A percentile compares a stretch with the other conserved stretches of the same genome.
Evolutionary conservation across 2,888 invertebrate species (phyloP).

Genomic region (Meandrusa payeni): DNA sequence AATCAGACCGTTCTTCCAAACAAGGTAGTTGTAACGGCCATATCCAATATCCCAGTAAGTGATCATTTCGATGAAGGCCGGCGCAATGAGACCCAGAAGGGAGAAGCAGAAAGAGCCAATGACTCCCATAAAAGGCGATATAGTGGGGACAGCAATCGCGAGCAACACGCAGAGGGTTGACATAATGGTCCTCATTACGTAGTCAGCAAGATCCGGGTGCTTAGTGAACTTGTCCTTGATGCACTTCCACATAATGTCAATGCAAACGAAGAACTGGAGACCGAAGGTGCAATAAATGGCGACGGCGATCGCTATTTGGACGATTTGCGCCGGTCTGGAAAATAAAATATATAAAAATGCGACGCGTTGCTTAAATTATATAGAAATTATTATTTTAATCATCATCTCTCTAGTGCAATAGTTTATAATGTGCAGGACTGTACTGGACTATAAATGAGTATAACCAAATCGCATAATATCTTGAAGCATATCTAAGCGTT

Average conservation of each 20-base stretch:
- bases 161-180: conserved; percentile 85
- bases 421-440: no score
- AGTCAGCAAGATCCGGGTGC: conserved; percentile 86
- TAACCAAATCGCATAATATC: no score
- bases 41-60: conserved; percentile 93
- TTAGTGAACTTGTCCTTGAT: conserved; percentile 87
- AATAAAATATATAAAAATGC: no score
- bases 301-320: conserved; percentile 91
- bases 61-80: conserved; percentile 91
- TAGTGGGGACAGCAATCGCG: conserved; percentile 93
- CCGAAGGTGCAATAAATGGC: conserved; percentile 98
- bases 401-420: no score
- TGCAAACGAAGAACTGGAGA: conserved; percentile 97
- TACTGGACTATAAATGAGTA: no score
- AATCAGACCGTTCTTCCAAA: conserved; percentile 90
- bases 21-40: conserved; percentile 85
- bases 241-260: conserved; percentile 94
- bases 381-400: conserved; percentile 9
- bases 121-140: conserved; percentile 93
- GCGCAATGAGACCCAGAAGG: conserved; percentile 93
- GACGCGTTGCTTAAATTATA: conserved; percentile 24
- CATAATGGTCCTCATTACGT: conserved; percentile 85
- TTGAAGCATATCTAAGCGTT: no score
- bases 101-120: conserved; percentile 97
- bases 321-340: conserved; percentile 89